These are phyloP conservation scores for Lophotriccus pileatus DNA, from an alignment of 2,797 vertebrate genomes.

Conservation along the genomic window DNA sequence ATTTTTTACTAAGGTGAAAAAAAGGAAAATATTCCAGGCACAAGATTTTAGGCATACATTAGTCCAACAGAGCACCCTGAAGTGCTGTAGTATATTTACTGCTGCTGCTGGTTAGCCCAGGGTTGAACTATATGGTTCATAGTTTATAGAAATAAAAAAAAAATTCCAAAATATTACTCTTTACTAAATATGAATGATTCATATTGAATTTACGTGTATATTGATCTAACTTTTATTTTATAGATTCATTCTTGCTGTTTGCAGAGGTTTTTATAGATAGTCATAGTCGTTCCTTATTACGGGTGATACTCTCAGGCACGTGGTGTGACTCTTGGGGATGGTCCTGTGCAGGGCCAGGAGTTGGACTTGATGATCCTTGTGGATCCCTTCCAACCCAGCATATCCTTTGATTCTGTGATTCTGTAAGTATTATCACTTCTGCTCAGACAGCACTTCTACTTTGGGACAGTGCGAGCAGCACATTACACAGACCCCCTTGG, in stretches of 20 bases:
- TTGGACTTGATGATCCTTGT: not conserved
- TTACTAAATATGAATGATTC: not conserved
- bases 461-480: not conserved
- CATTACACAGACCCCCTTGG: not conserved
- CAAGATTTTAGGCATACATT: not conserved
- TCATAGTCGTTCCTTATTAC: not conserved
- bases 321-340: not conserved
- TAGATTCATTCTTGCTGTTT: not conserved
- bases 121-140: not conserved
- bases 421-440: not conserved
- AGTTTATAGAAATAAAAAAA: not conserved
- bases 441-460: not conserved
- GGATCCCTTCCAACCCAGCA: not conserved
- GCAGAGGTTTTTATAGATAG: not conserved
- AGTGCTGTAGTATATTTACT: not conserved
- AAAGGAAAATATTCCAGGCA: not conserved
- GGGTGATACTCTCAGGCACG: not conserved
- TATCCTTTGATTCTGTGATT: not conserved
- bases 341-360: not conserved
- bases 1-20: not conserved
- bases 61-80: not conserved
- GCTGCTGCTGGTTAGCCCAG: not conserved
- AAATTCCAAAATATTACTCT: not conserved
- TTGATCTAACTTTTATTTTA: not conserved
- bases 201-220: not conserved